Evolutionary conservation across 1,140 invertebrate species (phyloP), one percentile per base, ranked within the genome.

Genomic region (Drosophila funebris): DNA sequence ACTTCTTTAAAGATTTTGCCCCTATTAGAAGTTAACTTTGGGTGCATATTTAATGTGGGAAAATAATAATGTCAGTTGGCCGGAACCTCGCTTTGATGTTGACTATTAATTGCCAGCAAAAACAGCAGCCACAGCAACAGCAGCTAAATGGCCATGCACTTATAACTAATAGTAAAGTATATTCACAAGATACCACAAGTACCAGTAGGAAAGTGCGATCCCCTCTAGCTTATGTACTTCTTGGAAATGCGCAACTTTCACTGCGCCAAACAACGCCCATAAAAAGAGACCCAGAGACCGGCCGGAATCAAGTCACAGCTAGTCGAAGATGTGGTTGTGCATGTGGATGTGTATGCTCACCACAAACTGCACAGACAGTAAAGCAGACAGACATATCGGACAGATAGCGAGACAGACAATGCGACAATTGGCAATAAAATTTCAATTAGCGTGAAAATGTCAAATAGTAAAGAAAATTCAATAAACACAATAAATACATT

Each of bases 11-110:
- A 41, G 37, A n/a, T 29, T 8, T 44, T 44, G 24, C 57, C 37
- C 37, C 37, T 68, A 67, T 50, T 43, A 60, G 60, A 60, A 78
- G 41, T 31, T 48, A 52, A 33, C 62, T 52, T 69, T 64, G 29
- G 22, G 24, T 84, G 76, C 80, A 84, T 79, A 76, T 73, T 78
- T 87, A 87, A 82, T 85, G 82, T 82, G 82, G 74, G 74, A 85
- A 82, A 78, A 76, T 82, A 46, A 82, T 88, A 63, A 69, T 50
- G 48, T 53, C 44, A 44, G 50, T 56, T 39, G 63, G 58, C 64
- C 71, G 73, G 69, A 68, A 71, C 76, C 53, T 20, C 54, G 60
- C 80, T 83, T 84, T 82, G 78, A 82, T 82, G 74, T 76, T 43
- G 58, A n/a, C 71, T 27, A 6, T 27, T 3, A 63, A 20, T 41